Percentiles rank a stretch among this genome's conserved stretches.
phyloP scores from a whole-genome alignment of 2,888 invertebrate genomes.

The Galeruca laticollis region DNA sequence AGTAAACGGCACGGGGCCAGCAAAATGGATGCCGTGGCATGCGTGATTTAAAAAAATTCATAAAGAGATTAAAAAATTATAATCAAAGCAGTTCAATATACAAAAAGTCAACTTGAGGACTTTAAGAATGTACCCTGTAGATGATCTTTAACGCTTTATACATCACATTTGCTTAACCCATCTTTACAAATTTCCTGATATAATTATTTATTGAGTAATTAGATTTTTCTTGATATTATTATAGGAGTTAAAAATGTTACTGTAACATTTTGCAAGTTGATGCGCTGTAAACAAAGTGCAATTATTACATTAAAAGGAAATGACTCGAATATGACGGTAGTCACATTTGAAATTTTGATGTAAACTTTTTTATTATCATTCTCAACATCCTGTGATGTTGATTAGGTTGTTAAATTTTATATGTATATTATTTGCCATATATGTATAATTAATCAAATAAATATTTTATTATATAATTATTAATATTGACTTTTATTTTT shows the following conservation, averaged over 20 bases:
- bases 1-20: too few relatives aligned
- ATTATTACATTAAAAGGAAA: background rate
- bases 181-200: background rate
- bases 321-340: background rate
- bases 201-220: background rate
- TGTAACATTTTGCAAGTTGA: background rate
- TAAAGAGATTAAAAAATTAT: too few relatives aligned
- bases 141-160: too few relatives aligned
- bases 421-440: constrained; percentile 37
- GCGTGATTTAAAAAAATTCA: too few relatives aligned
- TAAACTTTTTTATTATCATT: constrained; percentile 26
- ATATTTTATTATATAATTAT: constrained; percentile 25
- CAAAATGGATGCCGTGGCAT: too few relatives aligned
- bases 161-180: too few relatives aligned
- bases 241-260: background rate
- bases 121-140: too few relatives aligned
- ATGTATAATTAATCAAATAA: constrained; percentile 32
- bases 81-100: too few relatives aligned
- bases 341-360: background rate
- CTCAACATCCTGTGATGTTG: constrained; percentile 20
- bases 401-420: constrained; percentile 41
- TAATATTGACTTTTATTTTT: too few relatives aligned
- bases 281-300: background rate
- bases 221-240: background rate
- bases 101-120: too few relatives aligned